Percentiles rank a stretch among this genome's conserved stretches.
phyloP scores from a whole-genome alignment of 2,113 vertebrate genomes.

The Alouatta palliata region DNA sequence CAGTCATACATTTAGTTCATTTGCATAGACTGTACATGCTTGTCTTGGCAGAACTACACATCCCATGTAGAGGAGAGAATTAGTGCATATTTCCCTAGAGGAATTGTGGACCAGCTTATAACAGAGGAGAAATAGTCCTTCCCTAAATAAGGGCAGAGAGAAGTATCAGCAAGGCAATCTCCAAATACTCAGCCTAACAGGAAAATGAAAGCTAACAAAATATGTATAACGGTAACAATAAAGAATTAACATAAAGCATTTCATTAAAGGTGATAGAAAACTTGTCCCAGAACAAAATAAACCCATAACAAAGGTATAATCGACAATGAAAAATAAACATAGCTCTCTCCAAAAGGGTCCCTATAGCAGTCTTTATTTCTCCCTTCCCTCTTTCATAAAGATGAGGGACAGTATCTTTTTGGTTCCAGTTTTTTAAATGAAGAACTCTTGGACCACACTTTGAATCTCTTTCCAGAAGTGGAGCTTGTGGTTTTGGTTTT shows the following conservation, averaged over 20 bases:
- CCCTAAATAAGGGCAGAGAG: neutral
- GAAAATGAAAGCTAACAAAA: neutral
- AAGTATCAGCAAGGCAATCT: neutral
- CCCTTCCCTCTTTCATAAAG: neutral
- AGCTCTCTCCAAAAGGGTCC: neutral
- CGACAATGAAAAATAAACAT: neutral
- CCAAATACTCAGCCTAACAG: neutral
- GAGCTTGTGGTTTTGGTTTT: neutral
- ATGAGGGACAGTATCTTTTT: neutral
- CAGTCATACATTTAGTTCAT: neutral
- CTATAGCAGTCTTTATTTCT: neutral
- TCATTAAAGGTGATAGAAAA: neutral
- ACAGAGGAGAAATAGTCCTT: neutral
- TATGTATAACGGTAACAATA: neutral
- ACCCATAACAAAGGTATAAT: neutral
- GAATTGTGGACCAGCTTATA: neutral
- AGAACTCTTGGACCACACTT: neutral
- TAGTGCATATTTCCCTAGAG: neutral
- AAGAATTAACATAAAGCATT: neutral
- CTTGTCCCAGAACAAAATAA: neutral
- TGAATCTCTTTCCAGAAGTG: neutral
- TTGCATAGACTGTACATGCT: neutral
- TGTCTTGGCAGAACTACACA: neutral
- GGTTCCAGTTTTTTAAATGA: neutral
- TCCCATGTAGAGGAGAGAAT: neutral